These are phyloP conservation scores for Melanophora roralis DNA, from an alignment of 2,888 invertebrate genomes.

Conservation along the genomic window DNA sequence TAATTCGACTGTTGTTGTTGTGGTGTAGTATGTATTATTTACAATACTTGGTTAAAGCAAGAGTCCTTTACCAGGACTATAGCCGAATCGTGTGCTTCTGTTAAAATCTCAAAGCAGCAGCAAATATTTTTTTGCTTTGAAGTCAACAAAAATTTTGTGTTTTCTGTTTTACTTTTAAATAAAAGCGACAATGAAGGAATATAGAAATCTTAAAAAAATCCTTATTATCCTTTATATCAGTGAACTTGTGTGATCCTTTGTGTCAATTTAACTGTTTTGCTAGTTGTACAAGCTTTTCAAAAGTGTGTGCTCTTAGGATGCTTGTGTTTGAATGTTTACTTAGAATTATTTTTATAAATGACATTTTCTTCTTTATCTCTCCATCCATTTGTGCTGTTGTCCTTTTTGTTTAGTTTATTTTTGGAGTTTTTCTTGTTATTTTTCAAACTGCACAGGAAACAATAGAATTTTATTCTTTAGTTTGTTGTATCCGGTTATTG, in stretches of 20 bases:
- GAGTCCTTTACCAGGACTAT: neutral
- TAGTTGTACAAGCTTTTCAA: neutral
- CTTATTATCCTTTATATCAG: constrained; percentile 33
- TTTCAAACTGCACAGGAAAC: constrained; percentile 4
- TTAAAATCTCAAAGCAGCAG: neutral
- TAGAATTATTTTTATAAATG: constrained; percentile 39
- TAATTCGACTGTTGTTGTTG: neutral
- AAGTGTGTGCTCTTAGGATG: neutral
- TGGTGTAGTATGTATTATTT: neutral
- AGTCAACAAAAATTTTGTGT: neutral
- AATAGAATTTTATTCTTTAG: constrained; percentile 44
- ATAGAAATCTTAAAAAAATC: neutral
- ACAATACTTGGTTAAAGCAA: neutral
- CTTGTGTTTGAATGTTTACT: neutral
- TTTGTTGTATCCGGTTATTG: constrained; percentile 34
- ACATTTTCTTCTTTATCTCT: constrained; percentile 5
- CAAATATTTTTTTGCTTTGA: neutral
- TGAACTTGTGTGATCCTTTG: constrained; percentile 35
- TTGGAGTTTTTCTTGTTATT: neutral
- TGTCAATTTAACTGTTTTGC: neutral
- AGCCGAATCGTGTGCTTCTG: neutral
- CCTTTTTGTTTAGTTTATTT: constrained; percentile 2
- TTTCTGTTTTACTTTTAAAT: neutral
- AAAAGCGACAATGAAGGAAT: neutral
- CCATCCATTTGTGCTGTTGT: neutral